Conservation (phyloP, 2,888 invertebrate species). For the Xestobium rufovillosum region DNA sequence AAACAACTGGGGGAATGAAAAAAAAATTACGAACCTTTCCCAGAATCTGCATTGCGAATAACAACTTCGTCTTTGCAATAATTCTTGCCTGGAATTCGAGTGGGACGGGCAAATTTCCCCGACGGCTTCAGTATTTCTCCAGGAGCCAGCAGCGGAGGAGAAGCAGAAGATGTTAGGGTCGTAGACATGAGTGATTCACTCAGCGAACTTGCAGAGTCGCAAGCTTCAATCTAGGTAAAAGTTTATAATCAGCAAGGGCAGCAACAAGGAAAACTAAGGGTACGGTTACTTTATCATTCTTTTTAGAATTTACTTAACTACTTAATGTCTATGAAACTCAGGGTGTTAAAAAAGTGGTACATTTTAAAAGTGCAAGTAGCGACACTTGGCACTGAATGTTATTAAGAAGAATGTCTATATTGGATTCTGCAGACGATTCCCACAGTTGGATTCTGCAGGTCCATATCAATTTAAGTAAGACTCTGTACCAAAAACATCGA, state of each 20-base stretch:
- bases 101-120: conserved; percentile 81
- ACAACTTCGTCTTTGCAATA: conserved; percentile 91
- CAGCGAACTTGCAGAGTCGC: conserved; percentile 39
- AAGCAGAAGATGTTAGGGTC: conserved; percentile 47
- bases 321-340: no score
- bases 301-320: no score
- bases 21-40: conserved; percentile 73
- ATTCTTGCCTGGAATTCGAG: conserved; percentile 85
- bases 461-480: no score
- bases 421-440: no score
- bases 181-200: conserved; percentile 46
- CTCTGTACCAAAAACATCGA: no score
- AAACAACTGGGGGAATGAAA: no score
- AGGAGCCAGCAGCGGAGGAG: conserved; percentile 59
- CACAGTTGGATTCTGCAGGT: no score
- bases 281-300: neutral
- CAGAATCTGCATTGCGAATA: conserved; percentile 90
- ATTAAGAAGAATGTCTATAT: no score
- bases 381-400: no score
- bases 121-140: conserved; percentile 83
- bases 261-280: neutral
- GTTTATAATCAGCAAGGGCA: no score
- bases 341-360: no score
- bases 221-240: conserved; percentile 33
- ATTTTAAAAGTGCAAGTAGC: no score